Evolutionary conservation across 2,797 vertebrate species (phyloP).

Genomic region (Triplophysa bombifrons): DNA sequence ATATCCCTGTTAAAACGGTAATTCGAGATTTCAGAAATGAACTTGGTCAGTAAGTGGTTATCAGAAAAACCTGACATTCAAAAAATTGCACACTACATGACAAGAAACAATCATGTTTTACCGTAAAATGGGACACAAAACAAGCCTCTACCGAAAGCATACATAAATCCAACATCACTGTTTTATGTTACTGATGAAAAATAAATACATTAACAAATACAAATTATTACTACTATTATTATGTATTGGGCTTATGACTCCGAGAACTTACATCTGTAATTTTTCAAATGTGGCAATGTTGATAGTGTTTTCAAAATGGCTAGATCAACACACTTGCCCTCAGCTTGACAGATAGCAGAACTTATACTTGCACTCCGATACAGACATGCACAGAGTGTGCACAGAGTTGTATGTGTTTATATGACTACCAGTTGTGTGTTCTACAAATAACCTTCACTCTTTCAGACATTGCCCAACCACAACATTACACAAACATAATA

Average conservation of each 20-base stretch:
- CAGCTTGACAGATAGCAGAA: constrained; percentile 56
- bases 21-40: constrained; percentile 63
- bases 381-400: not conserved
- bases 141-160: constrained; percentile 65
- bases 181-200: constrained; percentile 73
- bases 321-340: not conserved
- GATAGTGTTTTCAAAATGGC: constrained; percentile 10
- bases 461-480: not conserved
- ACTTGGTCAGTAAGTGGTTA: constrained; percentile 78
- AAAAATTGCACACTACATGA: constrained; percentile 62
- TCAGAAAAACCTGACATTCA: constrained; percentile 47
- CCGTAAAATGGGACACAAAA: constrained; percentile 65
- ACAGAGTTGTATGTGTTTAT: not conserved
- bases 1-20: constrained; percentile 71
- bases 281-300: constrained; percentile 50
- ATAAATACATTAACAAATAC: constrained; percentile 82
- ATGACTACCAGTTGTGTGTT: not conserved
- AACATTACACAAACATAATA: constrained; percentile 10
- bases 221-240: constrained; percentile 63
- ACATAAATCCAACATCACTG: constrained; percentile 56
- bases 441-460: not conserved
- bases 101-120: constrained; percentile 54
- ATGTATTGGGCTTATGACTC: constrained; percentile 66
- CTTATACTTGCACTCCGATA: constrained; percentile 34
- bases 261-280: constrained; percentile 59